Evolutionary conservation across 2,797 vertebrate genomes (phyloP).

Genomic region (Amniataba percoides): DNA sequence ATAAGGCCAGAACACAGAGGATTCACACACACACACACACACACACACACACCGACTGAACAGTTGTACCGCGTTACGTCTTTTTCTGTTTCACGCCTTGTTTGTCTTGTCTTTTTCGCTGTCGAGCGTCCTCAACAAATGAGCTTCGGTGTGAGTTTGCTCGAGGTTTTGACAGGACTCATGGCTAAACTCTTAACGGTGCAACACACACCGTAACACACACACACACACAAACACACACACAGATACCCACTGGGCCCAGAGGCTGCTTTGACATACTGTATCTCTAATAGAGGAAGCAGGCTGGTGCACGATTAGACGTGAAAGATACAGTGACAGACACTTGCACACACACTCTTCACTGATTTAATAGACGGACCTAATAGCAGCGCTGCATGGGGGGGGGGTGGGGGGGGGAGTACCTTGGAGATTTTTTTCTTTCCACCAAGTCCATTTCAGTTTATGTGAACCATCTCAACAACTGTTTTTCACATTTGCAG

Average conservation of each 20-base stretch:
- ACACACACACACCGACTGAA: slow-evolving; percentile 7
- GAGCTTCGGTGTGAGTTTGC: slow-evolving; percentile 57
- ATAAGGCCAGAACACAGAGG: slow-evolving; percentile 74
- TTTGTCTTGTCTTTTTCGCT: slow-evolving; percentile 64
- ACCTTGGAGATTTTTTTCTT: background rate
- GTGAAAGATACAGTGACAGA: slow-evolving; percentile 24
- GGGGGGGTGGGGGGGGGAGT: too few relatives aligned
- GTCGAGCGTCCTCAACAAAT: slow-evolving; percentile 59
- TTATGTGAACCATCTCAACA: slow-evolving; percentile 11
- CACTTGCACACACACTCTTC: slow-evolving; percentile 8
- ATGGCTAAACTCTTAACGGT: slow-evolving; percentile 55
- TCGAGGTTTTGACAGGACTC: slow-evolving; percentile 67
- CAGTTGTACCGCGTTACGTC: slow-evolving; percentile 49
- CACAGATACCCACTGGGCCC: slow-evolving; percentile 25
- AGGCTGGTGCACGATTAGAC: slow-evolving; percentile 31
- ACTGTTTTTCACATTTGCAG: slow-evolving; percentile 21
- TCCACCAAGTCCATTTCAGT: background rate
- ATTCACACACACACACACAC: slow-evolving; percentile 51
- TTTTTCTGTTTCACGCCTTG: slow-evolving; percentile 64
- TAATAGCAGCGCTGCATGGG: slow-evolving; percentile 4
- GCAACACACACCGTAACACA: slow-evolving; percentile 25
- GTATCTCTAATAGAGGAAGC: slow-evolving; percentile 47
- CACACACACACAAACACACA: slow-evolving; percentile 27
- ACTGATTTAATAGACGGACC: slow-evolving; percentile 32
- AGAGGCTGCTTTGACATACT: slow-evolving; percentile 44